phyloP scores from a whole-genome alignment of 2,888 invertebrate genomes.

The Merodon equestris region DNA sequence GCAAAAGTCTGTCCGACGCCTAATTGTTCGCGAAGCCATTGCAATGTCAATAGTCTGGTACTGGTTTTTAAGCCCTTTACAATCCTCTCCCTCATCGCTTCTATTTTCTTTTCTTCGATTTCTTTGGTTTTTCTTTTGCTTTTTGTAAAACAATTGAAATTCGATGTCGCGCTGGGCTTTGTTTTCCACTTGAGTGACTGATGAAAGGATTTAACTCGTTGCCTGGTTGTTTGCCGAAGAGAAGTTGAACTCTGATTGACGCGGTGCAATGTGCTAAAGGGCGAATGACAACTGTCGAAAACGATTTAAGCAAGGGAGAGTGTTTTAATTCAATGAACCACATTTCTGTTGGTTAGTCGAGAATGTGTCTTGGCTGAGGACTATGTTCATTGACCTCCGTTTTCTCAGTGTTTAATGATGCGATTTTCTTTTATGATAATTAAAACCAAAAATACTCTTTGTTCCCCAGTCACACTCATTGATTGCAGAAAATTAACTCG shows the following conservation, averaged over 20 bases:
- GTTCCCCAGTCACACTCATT: too few species aligned
- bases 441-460: too few species aligned
- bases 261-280: too few species aligned
- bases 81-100: constrained; percentile 1
- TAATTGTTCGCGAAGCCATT: constrained; percentile 57
- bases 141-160: constrained; percentile 48
- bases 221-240: too few species aligned
- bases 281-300: too few species aligned
- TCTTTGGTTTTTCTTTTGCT: constrained; percentile 40
- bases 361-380: too few species aligned
- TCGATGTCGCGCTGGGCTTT: constrained; percentile 44
- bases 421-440: too few species aligned
- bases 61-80: constrained; percentile 62
- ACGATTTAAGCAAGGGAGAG: neutral
- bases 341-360: too few species aligned
- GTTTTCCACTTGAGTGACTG: constrained; percentile 44
- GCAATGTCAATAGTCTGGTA: constrained; percentile 63
- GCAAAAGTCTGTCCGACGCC: constrained; percentile 18
- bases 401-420: too few species aligned
- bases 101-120: neutral
- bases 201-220: constrained; percentile 58
- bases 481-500: too few species aligned
- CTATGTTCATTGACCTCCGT: too few species aligned
- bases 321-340: neutral
- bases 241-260: too few species aligned